These are phyloP conservation scores for Prionace glauca DNA, from an alignment of 2,797 vertebrate species.

Conservation along the genomic window DNA sequence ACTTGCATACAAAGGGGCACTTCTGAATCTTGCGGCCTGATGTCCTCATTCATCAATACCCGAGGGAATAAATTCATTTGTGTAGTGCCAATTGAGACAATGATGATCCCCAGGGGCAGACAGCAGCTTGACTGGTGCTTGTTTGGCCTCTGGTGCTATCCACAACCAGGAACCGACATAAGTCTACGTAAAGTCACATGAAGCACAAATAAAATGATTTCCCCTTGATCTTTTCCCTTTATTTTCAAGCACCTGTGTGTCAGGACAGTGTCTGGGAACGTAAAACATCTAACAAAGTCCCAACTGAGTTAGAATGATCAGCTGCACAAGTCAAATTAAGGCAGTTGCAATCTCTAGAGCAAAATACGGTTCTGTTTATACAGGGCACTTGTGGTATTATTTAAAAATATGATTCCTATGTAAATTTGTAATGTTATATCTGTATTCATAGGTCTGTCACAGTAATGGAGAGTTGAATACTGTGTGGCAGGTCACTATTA, in stretches of 20 bases:
- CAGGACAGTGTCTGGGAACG: not conserved
- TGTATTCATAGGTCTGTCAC: not conserved
- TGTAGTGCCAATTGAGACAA: not conserved
- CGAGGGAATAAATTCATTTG: not conserved
- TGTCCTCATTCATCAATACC: not conserved
- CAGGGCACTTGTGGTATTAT: not conserved
- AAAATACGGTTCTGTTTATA: not conserved
- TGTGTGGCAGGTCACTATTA: not conserved
- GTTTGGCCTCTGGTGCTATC: not conserved
- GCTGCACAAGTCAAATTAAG: not conserved
- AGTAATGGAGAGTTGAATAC: not conserved
- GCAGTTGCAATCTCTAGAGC: not conserved
- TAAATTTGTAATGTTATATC: not conserved
- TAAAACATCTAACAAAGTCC: not conserved
- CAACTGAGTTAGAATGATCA: not conserved
- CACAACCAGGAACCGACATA: not conserved
- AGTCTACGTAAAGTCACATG: not conserved
- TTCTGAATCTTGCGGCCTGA: not conserved
- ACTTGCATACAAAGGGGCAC: not conserved
- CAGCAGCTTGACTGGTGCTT: not conserved
- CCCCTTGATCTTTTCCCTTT: not conserved
- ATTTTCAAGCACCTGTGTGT: not conserved
- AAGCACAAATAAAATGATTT: not conserved
- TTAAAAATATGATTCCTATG: not conserved
- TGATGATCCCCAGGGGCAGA: not conserved